Evolutionary conservation across 2,888 invertebrate genomes (phyloP).

Genomic region (Agapostemon virescens): DNA sequence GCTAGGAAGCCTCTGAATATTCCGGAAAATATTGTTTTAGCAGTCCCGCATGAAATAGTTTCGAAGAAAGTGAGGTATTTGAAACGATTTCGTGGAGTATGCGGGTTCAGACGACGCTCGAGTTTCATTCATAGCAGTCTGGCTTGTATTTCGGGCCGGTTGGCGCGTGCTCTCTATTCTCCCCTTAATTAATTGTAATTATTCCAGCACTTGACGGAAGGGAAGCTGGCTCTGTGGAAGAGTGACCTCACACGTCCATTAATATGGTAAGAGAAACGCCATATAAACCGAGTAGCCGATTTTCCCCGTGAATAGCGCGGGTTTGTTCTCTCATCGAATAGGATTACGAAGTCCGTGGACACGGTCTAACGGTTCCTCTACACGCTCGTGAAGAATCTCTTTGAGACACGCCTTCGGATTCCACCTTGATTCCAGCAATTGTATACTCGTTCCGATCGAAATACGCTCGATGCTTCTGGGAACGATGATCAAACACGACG

Average conservation of each 20-base stretch:
- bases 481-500: background rate
- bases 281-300: slow-evolving; percentile 35
- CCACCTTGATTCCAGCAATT: slow-evolving; percentile 8
- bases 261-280: slow-evolving; percentile 74
- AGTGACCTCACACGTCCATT: slow-evolving; percentile 75
- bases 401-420: slow-evolving; percentile 32
- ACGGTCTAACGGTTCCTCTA: slow-evolving; percentile 55
- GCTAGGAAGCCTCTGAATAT: too few relatives aligned
- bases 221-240: slow-evolving; percentile 79
- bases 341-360: slow-evolving; percentile 20
- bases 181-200: slow-evolving; percentile 73
- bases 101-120: slow-evolving; percentile 7
- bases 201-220: slow-evolving; percentile 79
- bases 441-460: background rate
- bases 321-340: slow-evolving; percentile 34
- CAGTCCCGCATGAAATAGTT: background rate
- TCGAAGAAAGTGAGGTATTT: background rate
- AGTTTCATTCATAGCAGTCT: slow-evolving; percentile 39
- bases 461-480: background rate
- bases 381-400: slow-evolving; percentile 30
- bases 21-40: background rate
- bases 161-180: slow-evolving; percentile 57
- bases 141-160: slow-evolving; percentile 47
- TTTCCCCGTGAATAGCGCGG: slow-evolving; percentile 33
- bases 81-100: background rate